These are phyloP conservation scores for Styela plicata DNA, from an alignment of 23 tunicate genomes.

Conservation along the genomic window DNA sequence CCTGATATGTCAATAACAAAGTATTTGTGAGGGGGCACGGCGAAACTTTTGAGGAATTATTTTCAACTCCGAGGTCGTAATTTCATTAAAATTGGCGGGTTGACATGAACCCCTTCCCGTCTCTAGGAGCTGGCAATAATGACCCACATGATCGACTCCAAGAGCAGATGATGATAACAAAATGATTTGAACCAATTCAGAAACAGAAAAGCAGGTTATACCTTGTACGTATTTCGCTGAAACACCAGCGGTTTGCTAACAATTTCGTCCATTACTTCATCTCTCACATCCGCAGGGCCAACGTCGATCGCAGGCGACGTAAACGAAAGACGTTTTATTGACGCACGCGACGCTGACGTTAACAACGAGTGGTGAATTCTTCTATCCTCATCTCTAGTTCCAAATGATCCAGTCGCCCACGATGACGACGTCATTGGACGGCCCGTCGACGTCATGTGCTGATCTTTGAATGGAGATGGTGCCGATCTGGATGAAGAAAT, in stretches of 20 bases:
- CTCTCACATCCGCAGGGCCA: slow-evolving; percentile 64
- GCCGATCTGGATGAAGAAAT: slow-evolving; percentile 3
- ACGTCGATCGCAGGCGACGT: slow-evolving; percentile 74
- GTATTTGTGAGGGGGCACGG: no score
- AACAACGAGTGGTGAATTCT: slow-evolving; percentile 25
- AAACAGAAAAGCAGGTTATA: no score
- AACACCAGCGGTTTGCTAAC: slow-evolving; percentile 68
- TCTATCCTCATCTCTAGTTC: slow-evolving; percentile 8
- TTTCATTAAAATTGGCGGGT: no score
- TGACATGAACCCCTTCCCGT: no score
- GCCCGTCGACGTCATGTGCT: neutral
- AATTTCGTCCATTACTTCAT: slow-evolving; percentile 80
- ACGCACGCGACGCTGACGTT: slow-evolving; percentile 34
- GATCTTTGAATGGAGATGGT: slow-evolving; percentile 12
- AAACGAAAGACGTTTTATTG: slow-evolving; percentile 56
- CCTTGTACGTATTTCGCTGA: slow-evolving; percentile 14
- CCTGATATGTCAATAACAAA: no score
- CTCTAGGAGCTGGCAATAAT: no score
- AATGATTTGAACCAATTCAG: no score
- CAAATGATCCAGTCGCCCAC: slow-evolving; percentile 18
- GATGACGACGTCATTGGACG: slow-evolving; percentile 67
- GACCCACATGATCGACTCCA: no score
- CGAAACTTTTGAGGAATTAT: no score
- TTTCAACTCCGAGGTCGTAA: no score
- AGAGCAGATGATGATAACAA: no score